Base-by-base conservation (phyloP, 2,113 vertebrate species). In the Nyctibius bracteatus region DNA sequence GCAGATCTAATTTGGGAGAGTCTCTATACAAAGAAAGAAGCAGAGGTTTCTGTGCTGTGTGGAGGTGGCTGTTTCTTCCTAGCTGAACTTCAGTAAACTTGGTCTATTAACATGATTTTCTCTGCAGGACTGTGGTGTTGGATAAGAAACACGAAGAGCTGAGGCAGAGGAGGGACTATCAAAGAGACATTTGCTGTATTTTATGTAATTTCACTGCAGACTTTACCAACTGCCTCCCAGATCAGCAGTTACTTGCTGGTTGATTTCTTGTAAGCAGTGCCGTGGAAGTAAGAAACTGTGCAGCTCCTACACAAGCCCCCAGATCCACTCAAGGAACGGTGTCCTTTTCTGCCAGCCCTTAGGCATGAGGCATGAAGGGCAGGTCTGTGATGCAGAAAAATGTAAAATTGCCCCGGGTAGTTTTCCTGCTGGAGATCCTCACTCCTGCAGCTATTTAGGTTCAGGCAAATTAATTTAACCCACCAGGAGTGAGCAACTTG, bases 41-140 rank as follows among this genome's bases (percentile, higher is more conserved):
- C 90, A 96, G 80, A 90, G 86, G 61, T 87, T 96, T 94, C 58
- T 94, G 68, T 86, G 85, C 92, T 74, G 49, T 86, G 72, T 75
- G 68, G 82, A 88, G 61, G 74, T 47, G 31, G 14, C 68, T 59
- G 51, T 61, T 91, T 63, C 75, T 84, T 92, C 78, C 58, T 66
- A 63, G 63, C 92, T 88, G 92, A 96, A 96, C 88, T 91, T 92
- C 80, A 89, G 80, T 89, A 79, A 75, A 91, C 86, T 87, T 37
- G 81, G n/a, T 54, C 86, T 91, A 78, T 81, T 93, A 94, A 62
- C 86, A 33, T 43, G 83, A 86, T 96, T 97, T 92, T 93, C 95
- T 96, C 96, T 87, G 86, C 94, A 92, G 83, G 94, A 92, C 92
- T 94, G 81, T 87, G 88, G 80, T 54, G 92, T 68, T 94, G 95